phyloP scores from a whole-genome alignment of 2,888 invertebrate species.

The Campaea margaritaria region DNA sequence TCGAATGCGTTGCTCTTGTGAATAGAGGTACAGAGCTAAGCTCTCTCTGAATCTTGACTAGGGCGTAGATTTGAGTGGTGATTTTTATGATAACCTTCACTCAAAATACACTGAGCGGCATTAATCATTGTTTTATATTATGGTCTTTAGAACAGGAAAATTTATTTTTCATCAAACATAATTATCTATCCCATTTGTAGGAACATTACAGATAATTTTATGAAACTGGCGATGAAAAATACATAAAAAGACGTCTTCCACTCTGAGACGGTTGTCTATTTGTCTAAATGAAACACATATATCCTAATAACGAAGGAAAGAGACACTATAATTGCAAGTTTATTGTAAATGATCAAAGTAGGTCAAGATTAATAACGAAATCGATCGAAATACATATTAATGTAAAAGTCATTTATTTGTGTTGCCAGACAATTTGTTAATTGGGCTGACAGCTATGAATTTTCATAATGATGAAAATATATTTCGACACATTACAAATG shows the following conservation, averaged over 20 bases:
- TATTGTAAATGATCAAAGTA: constrained; percentile 19
- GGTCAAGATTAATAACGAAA: constrained; percentile 42
- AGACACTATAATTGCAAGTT: constrained; percentile 16
- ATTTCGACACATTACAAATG: constrained; percentile 5
- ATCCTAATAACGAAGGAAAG: constrained; percentile 12
- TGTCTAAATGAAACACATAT: constrained; percentile 6
- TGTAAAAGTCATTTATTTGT: constrained; percentile 15
- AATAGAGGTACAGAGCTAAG: no score
- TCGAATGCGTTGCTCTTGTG: no score
- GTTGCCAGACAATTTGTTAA: constrained; percentile 19
- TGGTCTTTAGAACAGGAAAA: no score
- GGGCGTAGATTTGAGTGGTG: no score
- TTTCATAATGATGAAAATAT: constrained; percentile 15
- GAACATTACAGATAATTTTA: neutral
- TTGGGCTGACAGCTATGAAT: constrained; percentile 17
- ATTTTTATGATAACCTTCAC: no score
- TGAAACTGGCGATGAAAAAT: neutral
- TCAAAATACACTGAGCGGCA: no score
- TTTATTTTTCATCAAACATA: no score
- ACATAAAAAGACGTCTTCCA: no score
- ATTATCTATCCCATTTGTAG: neutral
- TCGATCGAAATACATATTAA: constrained; percentile 43
- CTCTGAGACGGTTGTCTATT: neutral
- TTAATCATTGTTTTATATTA: no score
- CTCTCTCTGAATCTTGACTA: no score